phyloP scores from a whole-genome alignment of 2,888 invertebrate species.

The Theodoxus fluviatilis region DNA sequence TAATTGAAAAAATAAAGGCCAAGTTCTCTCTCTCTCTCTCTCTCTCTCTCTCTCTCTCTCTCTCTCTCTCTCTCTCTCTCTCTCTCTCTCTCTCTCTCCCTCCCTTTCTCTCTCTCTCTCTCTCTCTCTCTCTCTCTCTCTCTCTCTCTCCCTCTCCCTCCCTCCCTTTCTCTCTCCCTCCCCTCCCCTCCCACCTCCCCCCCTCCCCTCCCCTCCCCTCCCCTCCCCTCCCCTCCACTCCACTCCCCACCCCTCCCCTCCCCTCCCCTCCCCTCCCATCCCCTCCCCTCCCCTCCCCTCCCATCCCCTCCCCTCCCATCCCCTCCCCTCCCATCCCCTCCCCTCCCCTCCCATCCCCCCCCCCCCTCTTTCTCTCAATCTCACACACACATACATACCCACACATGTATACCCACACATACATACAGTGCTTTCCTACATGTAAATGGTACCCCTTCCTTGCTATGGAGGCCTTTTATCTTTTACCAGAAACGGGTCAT shows the following conservation, averaged over 20 bases:
- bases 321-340: not conserved
- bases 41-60: too few relatives aligned
- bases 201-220: not conserved
- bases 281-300: not conserved
- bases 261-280: not conserved
- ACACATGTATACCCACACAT: slow-evolving; percentile 12
- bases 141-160: slow-evolving; percentile 1
- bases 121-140: not conserved
- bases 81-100: too few relatives aligned
- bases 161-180: not conserved
- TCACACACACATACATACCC: not conserved
- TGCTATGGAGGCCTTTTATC: slow-evolving; percentile 15
- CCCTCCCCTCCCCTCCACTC: not conserved
- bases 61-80: too few relatives aligned
- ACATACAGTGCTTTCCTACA: not conserved
- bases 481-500: slow-evolving; percentile 40
- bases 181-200: not conserved
- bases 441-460: not conserved
- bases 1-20: too few relatives aligned
- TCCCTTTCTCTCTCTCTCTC: not conserved
- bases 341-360: not conserved
- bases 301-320: not conserved
- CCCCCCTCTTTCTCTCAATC: not conserved
- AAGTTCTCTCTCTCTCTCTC: too few relatives aligned
- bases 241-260: not conserved